Base-by-base conservation (phyloP, 2,797 vertebrate species). In the Clarias platycephalus region DNA sequence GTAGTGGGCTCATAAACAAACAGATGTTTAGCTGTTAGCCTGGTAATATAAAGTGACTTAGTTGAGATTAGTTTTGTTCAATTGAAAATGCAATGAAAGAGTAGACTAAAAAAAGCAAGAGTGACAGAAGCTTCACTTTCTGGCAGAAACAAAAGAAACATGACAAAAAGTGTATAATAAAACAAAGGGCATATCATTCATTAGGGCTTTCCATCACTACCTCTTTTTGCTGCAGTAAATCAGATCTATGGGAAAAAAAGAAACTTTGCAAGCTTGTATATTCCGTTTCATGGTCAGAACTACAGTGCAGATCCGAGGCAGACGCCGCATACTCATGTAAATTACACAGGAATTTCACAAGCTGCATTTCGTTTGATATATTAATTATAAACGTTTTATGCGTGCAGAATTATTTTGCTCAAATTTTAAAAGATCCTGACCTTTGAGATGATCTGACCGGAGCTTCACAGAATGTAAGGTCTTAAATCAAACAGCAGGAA, bases 251-350 rank as follows among this genome's bases (percentile, higher is more conserved):
- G 85, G 89, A 88, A 53, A 49, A 13, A 53, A 55, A 87, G 85
- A 88, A 93, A 93, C 88, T 92, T 92, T 91, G 86, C 57, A 16
- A 76, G 85, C 85, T 85, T 91, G 91, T 92, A 84, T 88, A 94
- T 95, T 95, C 94, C 34, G 90, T 95, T 95, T 95, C 93, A 94
- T 93, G 92, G 92, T 87, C 91, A 83, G 84, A 84, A 91, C 92
- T 93, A 93, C 91, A 94, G 91, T 93, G 92, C 87, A 90, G 91
- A 91, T 87, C 89, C 91, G 88, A 88, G 49, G 84, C 91, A 83
- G 86, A 81, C 53, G 85, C 87, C 88, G 80, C 91, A 77, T 83
- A 0, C 90, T 93, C 93, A 93, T 94, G 90, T 91, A 94, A 94
- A 91, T 94, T 93, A 91, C 90, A 94, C 93, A 90, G 91, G 88